Percentiles rank a stretch among this genome's conserved stretches.
phyloP scores from a whole-genome alignment of 2,888 invertebrate genomes.

The Agrotis ipsilon region DNA sequence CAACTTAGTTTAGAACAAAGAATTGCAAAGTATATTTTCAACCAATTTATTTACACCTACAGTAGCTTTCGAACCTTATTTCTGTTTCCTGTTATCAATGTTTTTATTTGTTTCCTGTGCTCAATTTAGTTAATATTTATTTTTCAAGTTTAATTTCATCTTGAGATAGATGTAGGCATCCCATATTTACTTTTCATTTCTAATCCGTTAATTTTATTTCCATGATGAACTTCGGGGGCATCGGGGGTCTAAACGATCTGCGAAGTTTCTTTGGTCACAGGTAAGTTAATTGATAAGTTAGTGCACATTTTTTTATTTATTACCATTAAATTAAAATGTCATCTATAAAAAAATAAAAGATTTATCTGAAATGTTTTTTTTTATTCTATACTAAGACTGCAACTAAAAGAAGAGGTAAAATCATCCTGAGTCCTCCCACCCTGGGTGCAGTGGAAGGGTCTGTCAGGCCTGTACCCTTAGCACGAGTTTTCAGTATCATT shows the following conservation, averaged over 20 bases:
- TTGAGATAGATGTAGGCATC: constrained; percentile 21
- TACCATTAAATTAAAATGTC: too few species aligned
- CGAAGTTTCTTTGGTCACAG: constrained; percentile 74
- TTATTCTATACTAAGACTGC: neutral
- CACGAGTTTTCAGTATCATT: too few species aligned
- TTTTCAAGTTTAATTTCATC: constrained; percentile 17
- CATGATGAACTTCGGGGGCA: constrained; percentile 81
- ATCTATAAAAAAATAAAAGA: constrained; percentile 29
- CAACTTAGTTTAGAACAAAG: constrained; percentile 34
- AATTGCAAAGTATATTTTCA: constrained; percentile 54
- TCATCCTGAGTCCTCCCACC: too few species aligned
- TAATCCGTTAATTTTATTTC: constrained; percentile 84
- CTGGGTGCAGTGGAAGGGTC: too few species aligned
- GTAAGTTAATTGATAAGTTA: constrained; percentile 73
- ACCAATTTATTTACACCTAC: constrained; percentile 6
- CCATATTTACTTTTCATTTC: constrained; percentile 73
- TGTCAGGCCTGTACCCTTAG: too few species aligned
- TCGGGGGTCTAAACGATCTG: constrained; percentile 72
- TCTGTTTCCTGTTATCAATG: constrained; percentile 13
- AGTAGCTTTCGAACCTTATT: constrained; percentile 22
- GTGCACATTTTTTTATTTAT: constrained; percentile 23
- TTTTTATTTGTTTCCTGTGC: constrained; percentile 19
- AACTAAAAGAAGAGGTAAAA: neutral
- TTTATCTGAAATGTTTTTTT: constrained; percentile 13
- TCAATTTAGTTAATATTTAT: neutral